Base-by-base conservation (phyloP, 2,888 invertebrate species). In the Sphaerophoria taeniata region DNA sequence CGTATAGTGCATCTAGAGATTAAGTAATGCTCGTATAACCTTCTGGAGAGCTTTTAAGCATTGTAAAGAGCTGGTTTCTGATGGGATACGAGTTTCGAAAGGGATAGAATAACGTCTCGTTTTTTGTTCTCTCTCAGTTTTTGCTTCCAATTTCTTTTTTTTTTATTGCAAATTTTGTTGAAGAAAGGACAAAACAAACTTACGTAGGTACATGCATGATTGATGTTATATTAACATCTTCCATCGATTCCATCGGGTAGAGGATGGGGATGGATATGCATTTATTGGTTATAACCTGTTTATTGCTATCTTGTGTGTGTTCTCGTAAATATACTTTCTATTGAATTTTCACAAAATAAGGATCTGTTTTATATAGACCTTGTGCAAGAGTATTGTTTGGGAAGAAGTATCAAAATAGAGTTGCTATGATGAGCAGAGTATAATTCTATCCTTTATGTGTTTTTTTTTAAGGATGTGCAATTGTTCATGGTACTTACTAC, bases 281-380 rank as follows among this genome's bases (percentile, higher is more conserved):
- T 80, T 80, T 84, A 84, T 80, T 76, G 84, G 75, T 75, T 72
- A 84, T 84, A 84, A 76, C 84, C 61, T 84, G 80, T 80, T 80
- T 84, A 84, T 69, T 61, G 60, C 51, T 34, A 55, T n/a, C 67
- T 53, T 67, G 11, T 53, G 12, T 43, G 67, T 43, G 43, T 9
- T 43, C 71, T 84, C 75, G 56, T 84, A 80, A 69, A 84, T 75
- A 24, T 2, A 34, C 65, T 67, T 69, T 72, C 65, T 79, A 79
- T 76, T 80, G 72, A 71, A 80, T 79, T 69, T 56, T 43, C 49
- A 34, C 45, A 51, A 24, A 34, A 45, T 4, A 4, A n/a, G 2
- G 70, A 16, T 14, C 6, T 56, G 11, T 43, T 43, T 43, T 43
- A 33, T 49, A 60, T 49, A 36, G 49, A 51, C 45, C 65, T 49